phyloP scores from a whole-genome alignment of 2,888 invertebrate genomes.

The Nymphalis c-album region DNA sequence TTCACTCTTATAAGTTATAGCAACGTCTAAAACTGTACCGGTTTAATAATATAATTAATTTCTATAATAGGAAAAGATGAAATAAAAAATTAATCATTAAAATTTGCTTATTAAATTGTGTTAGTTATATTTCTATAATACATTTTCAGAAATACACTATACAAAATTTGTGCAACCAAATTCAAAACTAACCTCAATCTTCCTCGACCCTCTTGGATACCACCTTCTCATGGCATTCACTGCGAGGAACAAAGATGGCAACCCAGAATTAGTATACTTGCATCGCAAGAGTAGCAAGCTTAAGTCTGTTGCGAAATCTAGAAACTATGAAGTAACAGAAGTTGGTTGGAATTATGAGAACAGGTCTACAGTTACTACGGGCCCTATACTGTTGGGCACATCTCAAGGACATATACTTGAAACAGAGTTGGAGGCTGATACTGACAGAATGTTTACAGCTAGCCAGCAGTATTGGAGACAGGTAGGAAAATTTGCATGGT shows the following conservation, averaged over 20 bases:
- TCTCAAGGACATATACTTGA: constrained; percentile 95
- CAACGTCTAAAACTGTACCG: too few relatives aligned
- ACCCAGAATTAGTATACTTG: constrained; percentile 90
- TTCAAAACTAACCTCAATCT: constrained; percentile 84
- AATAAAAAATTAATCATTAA: too few relatives aligned
- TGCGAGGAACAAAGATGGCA: constrained; percentile 80
- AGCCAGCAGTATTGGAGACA: constrained; percentile 92
- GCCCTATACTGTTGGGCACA: constrained; percentile 93
- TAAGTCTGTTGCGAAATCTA: constrained; percentile 83
- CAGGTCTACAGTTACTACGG: constrained; percentile 86
- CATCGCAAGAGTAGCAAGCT: constrained; percentile 88
- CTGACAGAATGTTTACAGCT: constrained; percentile 90
- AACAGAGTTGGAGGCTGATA: constrained; percentile 90
- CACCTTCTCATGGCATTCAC: constrained; percentile 90
- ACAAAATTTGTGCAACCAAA: constrained; percentile 83
- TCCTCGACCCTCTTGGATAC: constrained; percentile 92
- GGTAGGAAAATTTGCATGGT: constrained; percentile 71
- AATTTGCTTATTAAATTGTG: too few relatives aligned
- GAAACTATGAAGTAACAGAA: constrained; percentile 92
- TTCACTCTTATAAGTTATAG: not conserved
- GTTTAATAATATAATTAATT: too few relatives aligned
- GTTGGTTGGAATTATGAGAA: constrained; percentile 94
- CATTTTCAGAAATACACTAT: constrained; percentile 86
- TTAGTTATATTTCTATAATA: too few relatives aligned
- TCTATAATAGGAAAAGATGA: too few relatives aligned